Evolutionary conservation across 2,113 vertebrate species (phyloP).

Genomic region (Crotalus viridis): DNA sequence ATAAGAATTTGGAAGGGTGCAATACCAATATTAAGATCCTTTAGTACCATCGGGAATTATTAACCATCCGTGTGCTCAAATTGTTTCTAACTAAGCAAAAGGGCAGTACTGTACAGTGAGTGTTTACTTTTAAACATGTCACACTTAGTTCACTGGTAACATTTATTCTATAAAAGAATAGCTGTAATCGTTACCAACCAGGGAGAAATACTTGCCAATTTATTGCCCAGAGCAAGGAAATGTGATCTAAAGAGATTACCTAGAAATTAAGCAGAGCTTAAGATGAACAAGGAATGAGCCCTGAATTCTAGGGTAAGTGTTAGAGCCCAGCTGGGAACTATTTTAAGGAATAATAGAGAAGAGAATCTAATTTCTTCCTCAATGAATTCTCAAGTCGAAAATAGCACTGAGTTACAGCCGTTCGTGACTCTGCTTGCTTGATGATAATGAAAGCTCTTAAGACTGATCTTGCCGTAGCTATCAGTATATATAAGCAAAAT

Average conservation of each 20-base stretch:
- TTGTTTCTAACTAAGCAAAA: neutral
- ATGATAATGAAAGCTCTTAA: neutral
- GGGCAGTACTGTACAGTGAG: neutral
- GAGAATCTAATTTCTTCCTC: neutral
- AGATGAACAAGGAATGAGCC: neutral
- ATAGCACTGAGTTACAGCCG: neutral
- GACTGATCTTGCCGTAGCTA: neutral
- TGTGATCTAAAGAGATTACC: neutral
- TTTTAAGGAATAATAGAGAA: conserved; percentile 1
- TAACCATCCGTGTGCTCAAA: neutral
- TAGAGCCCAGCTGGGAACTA: neutral
- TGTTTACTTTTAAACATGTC: neutral
- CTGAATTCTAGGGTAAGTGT: neutral
- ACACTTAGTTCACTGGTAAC: neutral
- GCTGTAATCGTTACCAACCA: neutral
- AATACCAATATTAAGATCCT: conserved; percentile 1
- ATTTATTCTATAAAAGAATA: neutral
- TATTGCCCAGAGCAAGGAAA: conserved; percentile 10
- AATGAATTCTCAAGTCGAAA: neutral
- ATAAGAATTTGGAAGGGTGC: neutral
- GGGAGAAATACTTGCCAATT: neutral
- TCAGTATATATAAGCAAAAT: neutral
- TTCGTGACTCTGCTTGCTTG: neutral
- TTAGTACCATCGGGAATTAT: conserved; percentile 1
- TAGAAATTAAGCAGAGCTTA: conserved; percentile 12